Percentiles rank a stretch among this genome's conserved stretches.
Evolutionary conservation across 2,888 invertebrate species (phyloP).

Genomic region (Anoncus sp.): DNA sequence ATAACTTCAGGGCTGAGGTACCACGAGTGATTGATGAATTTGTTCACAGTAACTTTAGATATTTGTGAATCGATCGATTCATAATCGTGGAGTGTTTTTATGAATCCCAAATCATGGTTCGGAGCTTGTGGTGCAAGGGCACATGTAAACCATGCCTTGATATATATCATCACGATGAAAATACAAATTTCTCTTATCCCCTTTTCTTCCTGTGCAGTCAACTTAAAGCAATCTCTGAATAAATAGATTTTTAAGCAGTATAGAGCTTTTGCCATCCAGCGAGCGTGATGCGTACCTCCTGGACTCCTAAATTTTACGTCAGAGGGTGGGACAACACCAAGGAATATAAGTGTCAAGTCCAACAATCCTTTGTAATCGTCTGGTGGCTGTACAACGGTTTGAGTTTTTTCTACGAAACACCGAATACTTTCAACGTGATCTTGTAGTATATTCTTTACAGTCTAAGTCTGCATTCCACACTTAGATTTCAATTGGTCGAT

Average conservation of each 20-base stretch:
- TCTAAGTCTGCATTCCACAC: too few species aligned
- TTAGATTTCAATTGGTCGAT: too few species aligned
- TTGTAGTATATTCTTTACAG: too few species aligned
- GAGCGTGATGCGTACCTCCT: conserved; percentile 43
- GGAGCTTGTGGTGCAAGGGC: conserved; percentile 55
- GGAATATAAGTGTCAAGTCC: neutral
- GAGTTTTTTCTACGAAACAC: too few species aligned
- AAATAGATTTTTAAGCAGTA: conserved; percentile 35
- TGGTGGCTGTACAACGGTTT: too few species aligned
- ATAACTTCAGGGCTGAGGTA: conserved; percentile 51
- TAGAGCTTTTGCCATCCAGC: conserved; percentile 38
- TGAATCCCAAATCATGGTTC: conserved; percentile 55
- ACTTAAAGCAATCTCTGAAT: conserved; percentile 21
- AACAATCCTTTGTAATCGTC: conserved; percentile 1
- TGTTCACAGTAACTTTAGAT: conserved; percentile 25
- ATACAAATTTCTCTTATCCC: conserved; percentile 39
- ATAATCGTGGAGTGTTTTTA: conserved; percentile 53
- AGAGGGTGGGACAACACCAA: neutral
- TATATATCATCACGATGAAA: conserved; percentile 59
- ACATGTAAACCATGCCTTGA: conserved; percentile 58
- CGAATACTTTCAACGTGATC: too few species aligned
- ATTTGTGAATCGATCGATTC: conserved; percentile 36
- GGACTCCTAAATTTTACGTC: neutral
- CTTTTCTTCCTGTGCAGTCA: conserved; percentile 18
- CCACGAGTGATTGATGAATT: conserved; percentile 52